A percentile compares a stretch with the other conserved stretches of the same genome.
These are phyloP conservation scores for Eupeodes latifasciatus DNA, from an alignment of 2,888 invertebrate species.

Conservation along the genomic window DNA sequence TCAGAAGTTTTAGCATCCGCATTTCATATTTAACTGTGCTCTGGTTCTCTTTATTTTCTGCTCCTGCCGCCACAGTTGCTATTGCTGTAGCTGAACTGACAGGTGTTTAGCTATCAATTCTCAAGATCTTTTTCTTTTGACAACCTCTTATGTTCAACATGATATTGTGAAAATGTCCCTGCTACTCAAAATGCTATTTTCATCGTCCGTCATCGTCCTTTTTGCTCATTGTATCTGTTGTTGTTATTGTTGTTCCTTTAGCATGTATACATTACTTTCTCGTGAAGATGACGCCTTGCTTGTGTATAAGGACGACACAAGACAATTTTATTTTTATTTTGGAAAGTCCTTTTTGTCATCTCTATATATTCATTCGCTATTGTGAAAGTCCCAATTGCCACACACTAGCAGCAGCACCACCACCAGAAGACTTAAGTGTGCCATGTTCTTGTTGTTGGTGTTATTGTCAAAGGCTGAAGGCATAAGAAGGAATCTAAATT, in stretches of 20 bases:
- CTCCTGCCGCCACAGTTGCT: background rate
- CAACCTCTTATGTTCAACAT: conserved; percentile 10
- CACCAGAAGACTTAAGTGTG: conserved; percentile 53
- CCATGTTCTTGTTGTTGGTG: conserved; percentile 5
- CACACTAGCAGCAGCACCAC: background rate
- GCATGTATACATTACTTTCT: background rate
- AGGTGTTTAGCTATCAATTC: conserved; percentile 51
- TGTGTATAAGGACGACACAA: background rate
- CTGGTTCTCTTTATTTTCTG: too few species aligned
- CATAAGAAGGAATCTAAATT: conserved; percentile 56
- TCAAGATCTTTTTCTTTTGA: conserved; percentile 17
- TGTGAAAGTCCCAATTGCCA: conserved; percentile 56
- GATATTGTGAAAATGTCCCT: conserved; percentile 56
- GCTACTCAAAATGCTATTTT: conserved; percentile 44
- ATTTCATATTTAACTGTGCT: background rate
- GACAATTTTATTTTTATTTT: conserved; percentile 19
- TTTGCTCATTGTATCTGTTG: conserved; percentile 20
- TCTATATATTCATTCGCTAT: conserved; percentile 11
- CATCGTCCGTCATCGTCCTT: conserved; percentile 1
- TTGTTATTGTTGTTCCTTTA: background rate
- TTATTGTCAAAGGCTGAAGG: background rate
- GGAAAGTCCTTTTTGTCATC: background rate
- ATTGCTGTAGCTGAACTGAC: conserved; percentile 22
- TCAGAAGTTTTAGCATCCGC: conserved; percentile 34
- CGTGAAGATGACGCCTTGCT: background rate